Percentiles rank a stretch among this genome's conserved stretches.
Conservation (phyloP, 2,113 vertebrate species). For the Theristicus caerulescens region DNA sequence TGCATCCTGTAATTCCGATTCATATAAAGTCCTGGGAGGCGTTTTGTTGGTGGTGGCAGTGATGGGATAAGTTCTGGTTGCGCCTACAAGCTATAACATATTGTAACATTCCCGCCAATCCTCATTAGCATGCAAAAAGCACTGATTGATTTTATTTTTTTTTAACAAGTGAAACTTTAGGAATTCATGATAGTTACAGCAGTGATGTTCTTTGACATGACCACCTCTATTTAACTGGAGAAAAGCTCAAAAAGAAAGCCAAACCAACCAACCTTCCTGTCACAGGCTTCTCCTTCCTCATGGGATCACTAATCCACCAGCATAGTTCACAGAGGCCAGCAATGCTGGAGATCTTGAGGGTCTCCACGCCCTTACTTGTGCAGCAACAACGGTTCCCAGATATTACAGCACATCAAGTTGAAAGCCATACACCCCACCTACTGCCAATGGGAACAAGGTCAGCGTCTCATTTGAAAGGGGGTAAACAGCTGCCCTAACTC, state of each 20-base stretch:
- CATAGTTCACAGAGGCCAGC: neutral
- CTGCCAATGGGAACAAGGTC: neutral
- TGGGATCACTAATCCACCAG: neutral
- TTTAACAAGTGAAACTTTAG: neutral
- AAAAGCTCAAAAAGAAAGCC: neutral
- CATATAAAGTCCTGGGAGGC: neutral
- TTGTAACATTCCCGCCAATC: neutral
- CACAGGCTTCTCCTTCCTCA: neutral
- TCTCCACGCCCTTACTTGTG: neutral
- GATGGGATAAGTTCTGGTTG: neutral
- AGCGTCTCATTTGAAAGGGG: neutral
- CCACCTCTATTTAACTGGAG: neutral
- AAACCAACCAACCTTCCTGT: neutral
- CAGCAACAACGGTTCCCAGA: neutral
- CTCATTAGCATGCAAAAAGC: neutral
- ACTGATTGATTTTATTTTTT: neutral
- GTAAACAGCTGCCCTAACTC: neutral
- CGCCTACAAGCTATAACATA: neutral
- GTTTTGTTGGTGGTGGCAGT: neutral
- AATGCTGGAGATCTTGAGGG: neutral
- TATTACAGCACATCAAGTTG: neutral
- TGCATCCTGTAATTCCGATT: neutral
- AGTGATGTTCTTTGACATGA: neutral
- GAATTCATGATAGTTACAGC: neutral
- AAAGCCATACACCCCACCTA: neutral